Evolutionary conservation across 2,113 vertebrate species (phyloP).

Genomic region (Pionites leucogaster): DNA sequence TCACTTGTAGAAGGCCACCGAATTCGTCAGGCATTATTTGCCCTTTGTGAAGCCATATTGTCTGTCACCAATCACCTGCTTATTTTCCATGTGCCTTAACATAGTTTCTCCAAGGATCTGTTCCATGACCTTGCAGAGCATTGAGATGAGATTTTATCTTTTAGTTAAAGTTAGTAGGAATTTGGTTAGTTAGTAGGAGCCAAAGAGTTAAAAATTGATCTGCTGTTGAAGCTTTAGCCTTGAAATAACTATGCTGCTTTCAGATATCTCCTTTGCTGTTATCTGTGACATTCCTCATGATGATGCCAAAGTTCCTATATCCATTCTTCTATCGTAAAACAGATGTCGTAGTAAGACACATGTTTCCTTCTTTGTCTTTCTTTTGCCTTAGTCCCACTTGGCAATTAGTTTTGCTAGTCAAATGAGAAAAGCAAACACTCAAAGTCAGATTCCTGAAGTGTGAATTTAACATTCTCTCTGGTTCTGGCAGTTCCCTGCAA

Average conservation of each 20-base stretch:
- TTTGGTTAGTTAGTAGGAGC: background rate
- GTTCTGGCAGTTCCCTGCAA: background rate
- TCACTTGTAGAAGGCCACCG: background rate
- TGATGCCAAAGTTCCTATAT: conserved; percentile 1
- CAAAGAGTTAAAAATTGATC: conserved; percentile 21
- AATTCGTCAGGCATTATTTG: background rate
- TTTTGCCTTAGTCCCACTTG: background rate
- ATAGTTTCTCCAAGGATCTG: background rate
- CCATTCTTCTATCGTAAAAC: background rate
- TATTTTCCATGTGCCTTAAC: background rate
- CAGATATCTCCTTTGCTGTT: conserved; percentile 18
- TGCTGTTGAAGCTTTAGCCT: background rate
- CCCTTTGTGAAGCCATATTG: background rate
- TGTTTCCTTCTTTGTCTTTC: background rate
- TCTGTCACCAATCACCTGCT: background rate
- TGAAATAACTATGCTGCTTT: background rate
- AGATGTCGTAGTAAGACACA: background rate
- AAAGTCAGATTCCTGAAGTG: background rate
- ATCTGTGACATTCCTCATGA: background rate
- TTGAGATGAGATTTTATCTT: background rate
- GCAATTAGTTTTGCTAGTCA: background rate
- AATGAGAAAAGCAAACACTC: background rate
- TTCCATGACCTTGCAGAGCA: background rate
- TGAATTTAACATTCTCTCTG: background rate
- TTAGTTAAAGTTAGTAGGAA: background rate